Base-by-base conservation (phyloP, 2,888 invertebrate genomes). In the Hipparchia sbordonii region DNA sequence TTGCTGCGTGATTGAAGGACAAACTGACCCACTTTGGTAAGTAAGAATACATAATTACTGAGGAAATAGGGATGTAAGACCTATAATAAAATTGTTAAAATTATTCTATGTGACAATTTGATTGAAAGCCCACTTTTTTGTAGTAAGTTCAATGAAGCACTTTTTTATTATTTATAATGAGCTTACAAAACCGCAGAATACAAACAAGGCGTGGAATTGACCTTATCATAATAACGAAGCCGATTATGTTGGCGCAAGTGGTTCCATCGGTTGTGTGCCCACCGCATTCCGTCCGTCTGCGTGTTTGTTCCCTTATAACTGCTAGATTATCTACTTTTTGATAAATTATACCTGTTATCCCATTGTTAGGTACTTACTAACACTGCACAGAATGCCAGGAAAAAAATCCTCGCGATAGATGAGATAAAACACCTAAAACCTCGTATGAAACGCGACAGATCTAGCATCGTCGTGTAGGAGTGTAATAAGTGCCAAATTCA, bases 161-260 rank as follows among this genome's bases (percentile, higher is more conserved):
- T 9, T 10, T 39, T 39, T 12, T 8, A 13, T 12, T 8, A 13
- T 39, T 39, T 8, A 46, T n/a, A 48, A 62, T 62, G 46, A 45
- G n/a, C 62, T n/a, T 2, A n/a, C 10, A n/a, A 12, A 12, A 10
- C n/a, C 5, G 13, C 9, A 5, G 33, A 62, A 48, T 56, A 63
- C 72, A 76, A 77, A 76, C 73, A 71, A 54, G 45, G 39, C 13
- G 23, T 68, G 46, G 74, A 73, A 79, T 77, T 78, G 77, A 72
- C 74, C 78, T 79, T 79, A 75, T 71, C 62, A 79, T 78, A 79
- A 80, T 77, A 85, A 84, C 84, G 81, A 80, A 83, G 80, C 82
- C 88, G 89, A 90, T 90, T 87, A 86, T 90, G 88, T 91, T 84
- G 81, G 86, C 82, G 83, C 91, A 91, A 88, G 89, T 90, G 90